Base-by-base conservation (phyloP, 2,797 vertebrate genomes). In the Oryzias sinensis region DNA sequence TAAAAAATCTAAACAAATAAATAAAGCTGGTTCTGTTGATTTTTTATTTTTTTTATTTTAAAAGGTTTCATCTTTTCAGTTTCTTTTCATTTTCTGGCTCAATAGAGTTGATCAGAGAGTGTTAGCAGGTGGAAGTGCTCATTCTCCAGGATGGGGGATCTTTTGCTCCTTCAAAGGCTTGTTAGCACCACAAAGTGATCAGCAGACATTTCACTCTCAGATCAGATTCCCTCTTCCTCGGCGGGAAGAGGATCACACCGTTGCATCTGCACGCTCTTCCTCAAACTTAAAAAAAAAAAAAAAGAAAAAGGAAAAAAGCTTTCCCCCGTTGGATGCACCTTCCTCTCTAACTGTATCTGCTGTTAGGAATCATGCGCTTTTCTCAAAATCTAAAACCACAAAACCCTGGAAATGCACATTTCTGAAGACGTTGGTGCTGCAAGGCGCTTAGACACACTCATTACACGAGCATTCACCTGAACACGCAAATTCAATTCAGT, bases 401-500 rank as follows among this genome's bases (percentile, higher is more conserved):
- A 33, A 33, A 33, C 9, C 33, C 33, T 33, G 33, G 33, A 33
- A 33, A 33, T 11, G 33, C 33, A 33, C 33, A 11, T 33, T 33
- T 33, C 8, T 33, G 33, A 33, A 7, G 33, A 33, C 11, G 33
- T 11, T 2, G 33, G 8, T 9, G 9, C 33, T 33, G 33, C 33
- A 11, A 33, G 33, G 33, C 48, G 77, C 71, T 72, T 66, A 70
- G 64, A 74, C 69, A 54, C 74, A 79, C 67, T 58, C 77, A 78
- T 81, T 68, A 77, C 65, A 61, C 47, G 75, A 70, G 70, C 41
- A 42, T 55, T 79, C 72, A 74, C 49, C 67, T 61, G 24, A 72
- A 54, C 77, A n/a, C 79, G 79, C 44, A 79, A 79, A 85, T 86
- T 70, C 68, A 84, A 84, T 88, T 77, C 76, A 62, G 62, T 55